Evolutionary conservation across 2,797 vertebrate species (phyloP).

Genomic region (Setipinna tenuifilis): DNA sequence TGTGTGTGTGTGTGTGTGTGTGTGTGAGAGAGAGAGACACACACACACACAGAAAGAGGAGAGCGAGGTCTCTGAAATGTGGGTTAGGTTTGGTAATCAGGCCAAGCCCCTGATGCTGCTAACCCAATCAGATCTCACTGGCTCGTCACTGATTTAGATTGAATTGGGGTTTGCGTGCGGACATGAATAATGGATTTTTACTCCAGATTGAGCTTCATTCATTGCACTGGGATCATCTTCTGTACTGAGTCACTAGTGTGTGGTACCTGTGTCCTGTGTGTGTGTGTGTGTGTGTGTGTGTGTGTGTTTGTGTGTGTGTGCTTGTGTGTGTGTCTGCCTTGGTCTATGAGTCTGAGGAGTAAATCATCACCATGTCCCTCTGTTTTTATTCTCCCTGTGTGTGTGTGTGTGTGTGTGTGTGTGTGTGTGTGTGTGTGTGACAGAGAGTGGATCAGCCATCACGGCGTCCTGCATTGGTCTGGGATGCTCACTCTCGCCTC

Average conservation of each 20-base stretch:
- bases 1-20: too few relatives aligned
- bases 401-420: background rate
- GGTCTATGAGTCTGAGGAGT: background rate
- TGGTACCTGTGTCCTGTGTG: constrained; percentile 4
- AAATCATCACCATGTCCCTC: background rate
- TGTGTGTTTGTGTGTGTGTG: too few relatives aligned
- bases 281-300: too few relatives aligned
- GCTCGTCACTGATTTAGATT: constrained; percentile 16
- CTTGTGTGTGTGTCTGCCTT: too few relatives aligned
- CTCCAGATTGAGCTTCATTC: background rate
- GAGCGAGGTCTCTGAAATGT: too few relatives aligned
- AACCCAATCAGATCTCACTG: background rate
- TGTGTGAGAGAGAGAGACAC: too few relatives aligned
- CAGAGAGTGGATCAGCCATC: constrained; percentile 94
- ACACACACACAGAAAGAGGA: too few relatives aligned
- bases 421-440: constrained; percentile 26
- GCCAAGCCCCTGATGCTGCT: too few relatives aligned
- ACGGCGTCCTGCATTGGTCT: constrained; percentile 89
- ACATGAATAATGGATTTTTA: constrained; percentile 6
- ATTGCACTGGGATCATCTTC: background rate
- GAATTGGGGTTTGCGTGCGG: background rate
- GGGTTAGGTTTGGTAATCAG: too few relatives aligned
- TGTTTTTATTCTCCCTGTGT: background rate
- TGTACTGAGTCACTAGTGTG: background rate
- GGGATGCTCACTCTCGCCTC: constrained; percentile 85